phyloP scores from a whole-genome alignment of 1,140 invertebrate genomes.

The Drosophila asahinai region DNA sequence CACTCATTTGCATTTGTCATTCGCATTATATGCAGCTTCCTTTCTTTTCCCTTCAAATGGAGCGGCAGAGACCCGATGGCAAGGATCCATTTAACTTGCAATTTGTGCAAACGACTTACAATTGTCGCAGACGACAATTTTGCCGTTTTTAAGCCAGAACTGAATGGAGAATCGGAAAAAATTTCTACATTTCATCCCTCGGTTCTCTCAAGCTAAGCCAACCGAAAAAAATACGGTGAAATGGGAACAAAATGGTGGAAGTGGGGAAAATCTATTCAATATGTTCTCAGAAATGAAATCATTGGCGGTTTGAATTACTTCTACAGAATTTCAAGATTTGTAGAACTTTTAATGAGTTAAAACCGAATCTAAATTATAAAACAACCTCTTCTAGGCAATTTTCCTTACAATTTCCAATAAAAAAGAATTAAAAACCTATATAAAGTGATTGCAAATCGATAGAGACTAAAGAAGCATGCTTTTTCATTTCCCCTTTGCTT shows the following conservation, averaged over 20 bases:
- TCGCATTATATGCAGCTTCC: slow-evolving; percentile 20
- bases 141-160: slow-evolving; percentile 4
- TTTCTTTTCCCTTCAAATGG: slow-evolving; percentile 25
- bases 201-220: slow-evolving; percentile 16
- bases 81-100: slow-evolving; percentile 60
- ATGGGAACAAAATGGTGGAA: neutral
- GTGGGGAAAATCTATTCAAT: neutral
- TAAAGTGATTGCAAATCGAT: neutral
- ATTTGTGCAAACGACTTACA: slow-evolving; percentile 62
- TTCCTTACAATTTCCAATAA: neutral
- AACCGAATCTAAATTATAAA: too few relatives aligned
- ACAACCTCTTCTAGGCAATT: too few relatives aligned
- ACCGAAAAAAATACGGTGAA: slow-evolving; percentile 13
- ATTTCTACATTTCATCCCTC: slow-evolving; percentile 44
- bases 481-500: neutral
- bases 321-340: neutral
- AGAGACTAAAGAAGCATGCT: too few relatives aligned
- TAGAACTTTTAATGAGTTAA: too few relatives aligned
- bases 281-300: slow-evolving; percentile 4
- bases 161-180: slow-evolving; percentile 28
- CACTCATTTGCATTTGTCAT: slow-evolving; percentile 47
- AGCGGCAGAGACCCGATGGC: slow-evolving; percentile 42
- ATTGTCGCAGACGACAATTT: slow-evolving; percentile 56
- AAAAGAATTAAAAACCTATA: neutral
- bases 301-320: neutral